These are phyloP conservation scores for Chrysocyon brachyurus DNA, from an alignment of 2,797 vertebrate genomes.

Conservation along the genomic window DNA sequence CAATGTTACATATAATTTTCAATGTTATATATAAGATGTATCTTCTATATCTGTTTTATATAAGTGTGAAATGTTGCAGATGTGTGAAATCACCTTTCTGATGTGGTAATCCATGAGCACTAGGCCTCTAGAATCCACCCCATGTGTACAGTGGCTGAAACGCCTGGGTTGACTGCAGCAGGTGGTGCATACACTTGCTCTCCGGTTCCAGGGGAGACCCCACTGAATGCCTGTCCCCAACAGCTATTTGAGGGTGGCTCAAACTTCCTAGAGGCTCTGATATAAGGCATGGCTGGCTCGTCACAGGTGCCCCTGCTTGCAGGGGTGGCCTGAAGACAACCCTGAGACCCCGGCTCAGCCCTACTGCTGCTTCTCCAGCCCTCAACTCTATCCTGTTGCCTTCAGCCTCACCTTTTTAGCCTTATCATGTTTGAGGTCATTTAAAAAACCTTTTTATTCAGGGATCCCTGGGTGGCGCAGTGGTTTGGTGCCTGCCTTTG, in stretches of 20 bases:
- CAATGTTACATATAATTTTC: background rate
- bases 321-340: background rate
- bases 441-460: background rate
- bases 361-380: background rate
- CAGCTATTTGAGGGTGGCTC: too few relatives aligned
- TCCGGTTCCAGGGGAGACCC: background rate
- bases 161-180: background rate
- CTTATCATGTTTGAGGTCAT: background rate
- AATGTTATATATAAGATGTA: background rate
- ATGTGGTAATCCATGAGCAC: too few relatives aligned
- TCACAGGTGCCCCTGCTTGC: background rate
- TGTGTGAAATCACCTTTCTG: background rate
- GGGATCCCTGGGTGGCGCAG: too few relatives aligned
- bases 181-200: background rate
- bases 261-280: background rate
- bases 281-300: background rate
- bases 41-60: background rate
- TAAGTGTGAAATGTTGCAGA: background rate
- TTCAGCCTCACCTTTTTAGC: background rate
- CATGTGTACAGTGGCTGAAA: background rate
- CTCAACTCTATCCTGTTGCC: background rate
- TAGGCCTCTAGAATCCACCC: background rate
- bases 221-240: background rate
- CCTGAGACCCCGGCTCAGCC: background rate
- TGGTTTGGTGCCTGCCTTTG: too few relatives aligned